Evolutionary conservation across 1,140 invertebrate genomes (phyloP), one percentile per base, ranked within the genome.

Genomic region (Drosophila pruinosa): DNA sequence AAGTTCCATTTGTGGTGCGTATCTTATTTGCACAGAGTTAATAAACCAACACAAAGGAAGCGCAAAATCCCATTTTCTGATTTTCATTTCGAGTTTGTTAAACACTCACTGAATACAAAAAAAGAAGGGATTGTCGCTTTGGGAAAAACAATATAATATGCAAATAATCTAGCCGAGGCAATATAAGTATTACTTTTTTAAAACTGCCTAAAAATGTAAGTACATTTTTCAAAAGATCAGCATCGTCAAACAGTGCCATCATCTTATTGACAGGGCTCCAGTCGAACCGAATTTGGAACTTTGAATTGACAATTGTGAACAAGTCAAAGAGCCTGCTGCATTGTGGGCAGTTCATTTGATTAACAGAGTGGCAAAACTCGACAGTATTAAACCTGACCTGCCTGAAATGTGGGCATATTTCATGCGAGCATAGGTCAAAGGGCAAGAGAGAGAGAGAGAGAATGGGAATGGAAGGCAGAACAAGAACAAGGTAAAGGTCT

Each of bases 21-120:
- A 34, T 53, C 65, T 48, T 31, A 43, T 53, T 69, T 53, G 45
- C 57, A 45, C 57, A 61, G 57, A 38, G n/a, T 17, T 28, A 22
- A 69, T 62, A 63, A 28, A 53, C 17, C 15, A 6, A 15, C 4
- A 8, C 6, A 10, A 10, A 41, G 21, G 39, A 19, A 19, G 14
- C 38, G 17, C 14, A 8, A 41, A 41, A 41, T 10, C 17, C 39
- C 39, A 41, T 41, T 41, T 41, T n/a, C n/a, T n/a, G n/a, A n/a
- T n/a, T n/a, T n/a, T n/a, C n/a, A n/a, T n/a, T n/a, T n/a, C n/a
- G 31, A 12, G 10, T 34, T 34, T 34, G 31, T n/a, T n/a, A n/a
- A n/a, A n/a, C n/a, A n/a, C n/a, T n/a, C n/a, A n/a, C n/a, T n/a
- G n/a, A n/a, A n/a, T n/a, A n/a, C n/a, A n/a, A n/a, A n/a, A n/a